Base-by-base conservation (phyloP, 2,888 invertebrate species). In the Meta bourneti region DNA sequence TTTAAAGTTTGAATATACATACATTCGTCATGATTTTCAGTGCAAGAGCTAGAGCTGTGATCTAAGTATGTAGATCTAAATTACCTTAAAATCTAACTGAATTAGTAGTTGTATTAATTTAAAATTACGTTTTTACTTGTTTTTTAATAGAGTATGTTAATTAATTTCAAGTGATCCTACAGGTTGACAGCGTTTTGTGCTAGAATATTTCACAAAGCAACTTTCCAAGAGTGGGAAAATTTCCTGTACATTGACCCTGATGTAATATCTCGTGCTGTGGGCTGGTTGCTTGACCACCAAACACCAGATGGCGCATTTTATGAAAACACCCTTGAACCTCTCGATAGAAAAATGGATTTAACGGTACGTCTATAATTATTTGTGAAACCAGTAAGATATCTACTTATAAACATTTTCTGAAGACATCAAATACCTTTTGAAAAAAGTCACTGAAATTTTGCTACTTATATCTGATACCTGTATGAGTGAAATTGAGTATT, bases 141-240 rank as follows among this genome's bases (percentile, higher is more conserved):
- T 61, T 4, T 34, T 34, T 34, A 4, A 34, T 34, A 4, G 1
- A 34, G 4, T 34, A 34, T 75, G 20, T 6, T 75, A 13, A 19
- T 6, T 75, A 13, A 19, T 48, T 7, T 7, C 0, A n/a, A 49
- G 34, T 34, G 79, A 78, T 49, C n/a, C 85, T 89, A 8, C 89
- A 95, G 98, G 98, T 95, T 99, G 93, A 99, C 99, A 0, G 97
- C 99, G 0, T 98, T 98, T 95, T 97, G 97, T 94, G 97, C 97
- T 0, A 96, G 98, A 93, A 96, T 98, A 81, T 97, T 99, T 95
- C 97, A 98, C 95, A 98, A 98, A 94, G 98, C 98, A 0, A 97
- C 97, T 70, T 98, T 98, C 95, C 98, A 98, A 94, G 99, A 99
- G 95, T 99, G 99, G 99, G 98, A 99, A 95, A 98, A 98, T 95